These are phyloP conservation scores for Miniopterus natalensis DNA, from an alignment of 2,113 vertebrate genomes.

Conservation along the genomic window DNA sequence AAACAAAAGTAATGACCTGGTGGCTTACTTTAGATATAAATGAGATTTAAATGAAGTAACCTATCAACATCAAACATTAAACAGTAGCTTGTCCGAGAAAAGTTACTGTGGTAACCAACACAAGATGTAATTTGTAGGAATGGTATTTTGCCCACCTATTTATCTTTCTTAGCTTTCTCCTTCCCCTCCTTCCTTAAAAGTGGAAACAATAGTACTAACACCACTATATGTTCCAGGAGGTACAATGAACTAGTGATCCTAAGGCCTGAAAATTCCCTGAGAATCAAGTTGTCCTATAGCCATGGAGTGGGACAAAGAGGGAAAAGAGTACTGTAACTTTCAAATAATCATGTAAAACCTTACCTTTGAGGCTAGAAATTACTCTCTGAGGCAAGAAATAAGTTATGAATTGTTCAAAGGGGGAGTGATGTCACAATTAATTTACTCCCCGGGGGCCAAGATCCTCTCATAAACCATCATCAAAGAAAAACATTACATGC, in stretches of 20 bases:
- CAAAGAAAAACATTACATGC: neutral
- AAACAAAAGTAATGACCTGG: constrained; percentile 55
- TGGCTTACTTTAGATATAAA: neutral
- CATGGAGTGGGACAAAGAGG: neutral
- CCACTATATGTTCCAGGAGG: neutral
- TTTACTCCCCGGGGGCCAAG: neutral
- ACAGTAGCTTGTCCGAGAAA: neutral
- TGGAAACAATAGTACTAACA: neutral
- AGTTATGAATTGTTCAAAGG: constrained; percentile 31
- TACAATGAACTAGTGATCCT: neutral
- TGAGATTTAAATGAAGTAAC: constrained; percentile 2
- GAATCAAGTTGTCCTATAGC: neutral
- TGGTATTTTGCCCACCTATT: neutral
- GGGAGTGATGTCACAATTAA: constrained; percentile 5
- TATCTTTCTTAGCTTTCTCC: neutral
- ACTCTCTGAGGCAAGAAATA: constrained; percentile 43
- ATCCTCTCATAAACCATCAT: neutral
- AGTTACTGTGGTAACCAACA: neutral
- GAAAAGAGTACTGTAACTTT: constrained; percentile 10
- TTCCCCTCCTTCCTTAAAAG: neutral
- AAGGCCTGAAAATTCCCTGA: neutral
- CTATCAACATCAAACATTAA: constrained; percentile 6
- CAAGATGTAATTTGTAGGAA: neutral
- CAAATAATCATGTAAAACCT: neutral
- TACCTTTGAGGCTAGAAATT: constrained; percentile 1